Base-by-base conservation (phyloP, 2,113 vertebrate species). In the Bombycilla garrulus region DNA sequence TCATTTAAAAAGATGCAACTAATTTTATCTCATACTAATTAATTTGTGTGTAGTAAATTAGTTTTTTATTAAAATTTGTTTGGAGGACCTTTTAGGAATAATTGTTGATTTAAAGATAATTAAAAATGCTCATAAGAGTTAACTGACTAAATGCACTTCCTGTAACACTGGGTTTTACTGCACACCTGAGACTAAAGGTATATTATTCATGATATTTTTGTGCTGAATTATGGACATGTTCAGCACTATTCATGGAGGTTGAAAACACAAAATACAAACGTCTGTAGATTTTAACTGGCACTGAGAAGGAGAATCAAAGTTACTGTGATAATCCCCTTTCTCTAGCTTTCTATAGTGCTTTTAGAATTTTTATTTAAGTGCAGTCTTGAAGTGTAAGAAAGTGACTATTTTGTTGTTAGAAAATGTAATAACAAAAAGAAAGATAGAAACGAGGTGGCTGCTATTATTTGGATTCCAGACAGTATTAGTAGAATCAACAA, bases 61-160 rank as follows among this genome's bases (percentile, higher is more conserved):
- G 28, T 35, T 94, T 93, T 94, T 88, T 90, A 94, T 91, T 60
- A 92, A 82, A 92, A 92, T 82, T 45, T 91, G 86, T 93, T 92
- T 88, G 62, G 85, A 80, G 90, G 72, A 77, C 83, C 85, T 96
- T 80, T 72, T 42, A 92, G 92, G 66, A 90, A 77, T 90, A 93
- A 93, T 92, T 96, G 95, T 95, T 96, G 87, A 81, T 95, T 92
- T 95, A 86, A 77, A 92, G 90, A 93, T 92, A 94, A 94, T 96
- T 93, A 86, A 93, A 94, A 95, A 57, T 77, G 67, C 79, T 92
- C 45, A 36, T 86, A 90, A 74, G 88, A 26, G 54, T 77, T 93
- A 92, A 85, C 81, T 91, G 71, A 77, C 54, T 91, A 78, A 92
- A 89, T 83, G 58, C 20, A 31, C 35, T 82, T 95, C 65, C 62